These are phyloP conservation scores for Dipodomys merriami DNA, from an alignment of 2,113 vertebrate genomes.

Conservation along the genomic window DNA sequence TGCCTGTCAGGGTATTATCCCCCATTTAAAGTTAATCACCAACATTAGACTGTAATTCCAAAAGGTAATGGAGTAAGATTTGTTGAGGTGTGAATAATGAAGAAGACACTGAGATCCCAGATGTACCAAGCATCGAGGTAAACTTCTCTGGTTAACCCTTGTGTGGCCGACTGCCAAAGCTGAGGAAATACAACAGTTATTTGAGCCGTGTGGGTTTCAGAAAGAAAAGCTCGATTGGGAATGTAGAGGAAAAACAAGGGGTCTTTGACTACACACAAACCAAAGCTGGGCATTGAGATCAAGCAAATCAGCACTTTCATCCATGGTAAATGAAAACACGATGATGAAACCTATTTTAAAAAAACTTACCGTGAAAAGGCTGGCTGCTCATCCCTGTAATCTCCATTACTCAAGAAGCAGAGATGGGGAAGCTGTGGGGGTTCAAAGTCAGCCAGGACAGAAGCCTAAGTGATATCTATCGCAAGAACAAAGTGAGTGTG, in stretches of 20 bases:
- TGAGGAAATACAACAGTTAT: background rate
- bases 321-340: background rate
- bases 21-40: constrained; percentile 87
- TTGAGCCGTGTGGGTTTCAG: background rate
- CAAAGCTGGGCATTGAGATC: background rate
- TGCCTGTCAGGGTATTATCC: constrained; percentile 80
- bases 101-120: constrained; percentile 56
- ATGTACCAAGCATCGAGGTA: constrained; percentile 23
- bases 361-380: no score
- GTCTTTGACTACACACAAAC: constrained; percentile 33
- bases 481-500: no score
- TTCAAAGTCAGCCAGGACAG: no score
- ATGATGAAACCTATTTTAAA: no score
- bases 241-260: constrained; percentile 2
- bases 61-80: constrained; percentile 84
- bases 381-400: no score
- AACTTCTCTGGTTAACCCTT: constrained; percentile 50
- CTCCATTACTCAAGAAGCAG: no score
- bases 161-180: background rate
- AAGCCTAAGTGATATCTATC: no score
- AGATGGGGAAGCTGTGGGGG: no score
- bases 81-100: constrained; percentile 84
- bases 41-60: constrained; percentile 83
- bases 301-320: constrained; percentile 25
- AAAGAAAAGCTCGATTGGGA: background rate